A percentile compares a stretch with the other conserved stretches of the same genome.
These are phyloP conservation scores for Melanotaenia nigrans DNA, from an alignment of 2,797 vertebrate genomes.

Conservation along the genomic window DNA sequence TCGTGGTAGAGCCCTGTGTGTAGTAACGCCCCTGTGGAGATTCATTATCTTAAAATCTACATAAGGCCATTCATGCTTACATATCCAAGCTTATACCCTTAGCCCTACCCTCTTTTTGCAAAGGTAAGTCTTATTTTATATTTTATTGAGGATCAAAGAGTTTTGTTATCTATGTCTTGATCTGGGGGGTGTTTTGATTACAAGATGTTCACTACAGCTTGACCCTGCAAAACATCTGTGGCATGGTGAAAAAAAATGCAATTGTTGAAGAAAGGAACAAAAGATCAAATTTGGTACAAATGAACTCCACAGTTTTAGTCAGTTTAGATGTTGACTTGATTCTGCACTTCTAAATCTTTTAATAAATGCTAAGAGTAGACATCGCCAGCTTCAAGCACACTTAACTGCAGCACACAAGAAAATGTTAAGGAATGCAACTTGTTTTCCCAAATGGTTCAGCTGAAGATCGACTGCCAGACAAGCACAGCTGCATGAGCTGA, in stretches of 20 bases:
- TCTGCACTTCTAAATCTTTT: not conserved
- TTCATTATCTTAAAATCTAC: no score
- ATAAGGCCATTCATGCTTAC: no score
- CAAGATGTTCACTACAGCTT: no score
- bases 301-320: not conserved
- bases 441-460: not conserved
- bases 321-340: not conserved
- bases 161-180: no score
- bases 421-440: conserved; percentile 32
- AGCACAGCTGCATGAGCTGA: conserved; percentile 15
- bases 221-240: no score
- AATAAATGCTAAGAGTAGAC: not conserved
- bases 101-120: no score
- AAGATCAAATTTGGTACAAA: not conserved
- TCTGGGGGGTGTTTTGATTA: no score
- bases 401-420: conserved; percentile 15
- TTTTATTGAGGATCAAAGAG: no score
- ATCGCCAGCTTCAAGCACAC: conserved; percentile 28
- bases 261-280: not conserved
- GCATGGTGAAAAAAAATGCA: no score
- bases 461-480: not conserved
- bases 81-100: no score
- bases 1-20: not conserved
- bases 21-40: no score
- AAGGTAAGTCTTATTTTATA: no score